Percentiles rank a stretch among this genome's conserved stretches.
Conservation (phyloP, 1,140 invertebrate genomes). For the Ceratosolen solmsi region DNA sequence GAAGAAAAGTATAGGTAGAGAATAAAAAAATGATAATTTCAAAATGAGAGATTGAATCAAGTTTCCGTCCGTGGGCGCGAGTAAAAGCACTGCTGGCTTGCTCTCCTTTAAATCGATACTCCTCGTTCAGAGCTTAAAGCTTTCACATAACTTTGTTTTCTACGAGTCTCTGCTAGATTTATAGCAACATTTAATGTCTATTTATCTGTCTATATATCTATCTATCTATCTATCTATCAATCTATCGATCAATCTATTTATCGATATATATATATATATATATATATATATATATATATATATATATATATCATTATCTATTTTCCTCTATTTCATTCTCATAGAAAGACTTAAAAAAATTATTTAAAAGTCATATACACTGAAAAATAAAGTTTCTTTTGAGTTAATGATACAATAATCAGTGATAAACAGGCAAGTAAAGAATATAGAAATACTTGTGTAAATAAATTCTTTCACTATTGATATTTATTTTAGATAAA, state of each 20-base stretch:
- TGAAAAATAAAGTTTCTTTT: too few species aligned
- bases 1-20: not conserved
- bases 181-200: not conserved
- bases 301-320: not conserved
- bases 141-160: not conserved
- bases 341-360: too few species aligned
- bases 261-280: too few species aligned
- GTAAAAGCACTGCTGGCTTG: constrained; percentile 8
- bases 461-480: not conserved
- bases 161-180: not conserved
- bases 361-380: too few species aligned
- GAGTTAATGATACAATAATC: too few species aligned
- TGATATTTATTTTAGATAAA: not conserved
- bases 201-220: too few species aligned
- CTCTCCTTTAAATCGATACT: constrained; percentile 23
- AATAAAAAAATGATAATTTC: not conserved
- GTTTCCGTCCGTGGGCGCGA: constrained; percentile 30
- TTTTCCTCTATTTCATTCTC: too few species aligned
- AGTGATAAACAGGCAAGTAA: too few species aligned
- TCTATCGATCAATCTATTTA: too few species aligned
- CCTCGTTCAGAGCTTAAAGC: not conserved
- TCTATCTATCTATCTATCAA: too few species aligned
- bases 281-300: too few species aligned
- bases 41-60: constrained; percentile 29
- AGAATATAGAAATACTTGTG: too few species aligned